phyloP scores from a whole-genome alignment of 1,140 invertebrate genomes.

The Papilio helenus region DNA sequence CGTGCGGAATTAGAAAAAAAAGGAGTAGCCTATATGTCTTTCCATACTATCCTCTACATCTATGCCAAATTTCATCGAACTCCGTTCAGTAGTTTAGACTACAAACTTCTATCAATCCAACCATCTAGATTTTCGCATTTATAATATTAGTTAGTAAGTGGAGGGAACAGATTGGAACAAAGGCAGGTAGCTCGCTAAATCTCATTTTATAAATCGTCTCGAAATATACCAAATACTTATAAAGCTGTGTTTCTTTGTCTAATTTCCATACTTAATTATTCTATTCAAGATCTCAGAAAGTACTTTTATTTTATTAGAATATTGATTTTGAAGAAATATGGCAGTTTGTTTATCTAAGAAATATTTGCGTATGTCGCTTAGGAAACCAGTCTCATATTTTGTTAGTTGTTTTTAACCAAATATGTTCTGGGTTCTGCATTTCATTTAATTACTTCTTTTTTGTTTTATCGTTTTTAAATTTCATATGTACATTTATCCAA shows the following conservation, averaged over 20 bases:
- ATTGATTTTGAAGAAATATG: constrained; percentile 5
- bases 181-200: no score
- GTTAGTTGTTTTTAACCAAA: neutral
- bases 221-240: neutral
- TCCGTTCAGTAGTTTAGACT: no score
- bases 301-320: constrained; percentile 25
- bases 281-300: neutral
- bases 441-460: neutral
- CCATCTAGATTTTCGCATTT: no score
- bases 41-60: no score
- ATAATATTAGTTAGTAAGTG: no score
- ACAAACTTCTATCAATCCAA: no score
- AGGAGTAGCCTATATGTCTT: no score
- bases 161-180: no score
- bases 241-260: neutral
- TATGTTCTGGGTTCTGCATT: neutral
- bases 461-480: no score
- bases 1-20: no score
- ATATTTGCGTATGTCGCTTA: neutral
- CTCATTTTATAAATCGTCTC: neutral
- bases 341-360: neutral
- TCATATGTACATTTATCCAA: no score
- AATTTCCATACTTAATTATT: constrained; percentile 18
- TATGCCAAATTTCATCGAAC: no score
- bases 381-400: neutral